Percentiles rank a stretch among this genome's conserved stretches.
Conservation (phyloP, 1,140 invertebrate genomes). For the Tachypleus tridentatus region DNA sequence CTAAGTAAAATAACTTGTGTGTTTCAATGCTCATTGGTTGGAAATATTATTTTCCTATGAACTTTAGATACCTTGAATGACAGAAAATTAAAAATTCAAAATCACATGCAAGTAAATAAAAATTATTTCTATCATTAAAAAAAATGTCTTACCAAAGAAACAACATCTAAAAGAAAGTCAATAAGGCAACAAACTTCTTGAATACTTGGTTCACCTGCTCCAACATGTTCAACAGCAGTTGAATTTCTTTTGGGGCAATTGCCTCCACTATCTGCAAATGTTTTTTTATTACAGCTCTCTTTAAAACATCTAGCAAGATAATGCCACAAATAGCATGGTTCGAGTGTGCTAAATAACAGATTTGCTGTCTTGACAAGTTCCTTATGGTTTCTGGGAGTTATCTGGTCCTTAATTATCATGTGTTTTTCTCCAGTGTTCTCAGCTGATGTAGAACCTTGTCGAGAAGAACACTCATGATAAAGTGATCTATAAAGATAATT, state of each 20-base stretch:
- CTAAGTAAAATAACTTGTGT: no score
- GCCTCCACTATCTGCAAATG: conserved; percentile 35
- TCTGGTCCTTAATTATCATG: conserved; percentile 4
- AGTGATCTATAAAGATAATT: no score
- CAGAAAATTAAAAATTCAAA: no score
- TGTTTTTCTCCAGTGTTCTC: no score
- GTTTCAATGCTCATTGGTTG: no score
- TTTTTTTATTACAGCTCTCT: conserved; percentile 51
- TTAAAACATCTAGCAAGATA: conserved; percentile 60
- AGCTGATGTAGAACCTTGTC: no score
- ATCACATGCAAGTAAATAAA: background rate
- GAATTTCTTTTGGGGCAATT: background rate
- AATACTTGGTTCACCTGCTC: conserved; percentile 28
- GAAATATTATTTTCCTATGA: no score
- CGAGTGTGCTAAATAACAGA: conserved; percentile 68
- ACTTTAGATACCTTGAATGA: no score
- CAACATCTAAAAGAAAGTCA: conserved; percentile 63
- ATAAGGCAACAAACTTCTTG: conserved; percentile 49
- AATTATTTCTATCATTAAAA: conserved; percentile 2
- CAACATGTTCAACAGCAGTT: conserved; percentile 25
- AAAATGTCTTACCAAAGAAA: conserved; percentile 46
- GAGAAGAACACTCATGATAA: no score
- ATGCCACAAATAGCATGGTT: conserved; percentile 76
- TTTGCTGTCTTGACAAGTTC: conserved; percentile 70
- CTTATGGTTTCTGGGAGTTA: conserved; percentile 21